Evolutionary conservation across 2,113 vertebrate genomes (phyloP).

Genomic region (Peromyscus californicus): DNA sequence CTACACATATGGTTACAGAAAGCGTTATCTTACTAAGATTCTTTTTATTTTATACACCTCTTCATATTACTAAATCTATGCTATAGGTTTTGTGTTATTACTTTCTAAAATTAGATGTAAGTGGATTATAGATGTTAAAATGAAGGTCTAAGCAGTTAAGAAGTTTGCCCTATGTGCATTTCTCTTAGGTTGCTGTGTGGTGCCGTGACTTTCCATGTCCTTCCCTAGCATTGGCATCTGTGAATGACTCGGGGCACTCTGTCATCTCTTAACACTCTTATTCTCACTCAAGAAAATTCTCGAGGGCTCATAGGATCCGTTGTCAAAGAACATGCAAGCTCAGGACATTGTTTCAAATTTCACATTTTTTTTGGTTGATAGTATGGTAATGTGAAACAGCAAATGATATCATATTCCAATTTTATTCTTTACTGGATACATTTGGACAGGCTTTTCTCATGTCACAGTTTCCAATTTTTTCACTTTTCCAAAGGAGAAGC

Average conservation of each 20-base stretch:
- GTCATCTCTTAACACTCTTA: background rate
- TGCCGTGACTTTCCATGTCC: background rate
- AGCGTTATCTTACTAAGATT: background rate
- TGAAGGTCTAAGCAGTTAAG: background rate
- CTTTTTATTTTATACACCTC: background rate
- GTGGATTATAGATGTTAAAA: background rate
- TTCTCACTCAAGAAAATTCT: background rate
- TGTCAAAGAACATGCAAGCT: background rate
- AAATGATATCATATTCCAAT: background rate
- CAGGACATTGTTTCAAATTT: background rate
- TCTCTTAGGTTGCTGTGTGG: background rate
- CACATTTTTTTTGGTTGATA: background rate
- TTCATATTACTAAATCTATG: background rate
- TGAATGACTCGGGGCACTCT: background rate
- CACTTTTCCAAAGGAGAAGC: background rate
- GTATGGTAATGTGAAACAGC: background rate
- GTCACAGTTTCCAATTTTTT: background rate
- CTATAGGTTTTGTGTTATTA: background rate
- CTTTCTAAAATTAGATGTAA: background rate
- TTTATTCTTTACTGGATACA: background rate
- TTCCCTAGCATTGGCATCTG: background rate
- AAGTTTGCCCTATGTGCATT: background rate
- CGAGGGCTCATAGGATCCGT: background rate
- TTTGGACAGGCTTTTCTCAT: background rate
- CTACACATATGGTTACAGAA: background rate